phyloP scores from a whole-genome alignment of 2,113 vertebrate genomes.

The Bujurquina vittata region DNA sequence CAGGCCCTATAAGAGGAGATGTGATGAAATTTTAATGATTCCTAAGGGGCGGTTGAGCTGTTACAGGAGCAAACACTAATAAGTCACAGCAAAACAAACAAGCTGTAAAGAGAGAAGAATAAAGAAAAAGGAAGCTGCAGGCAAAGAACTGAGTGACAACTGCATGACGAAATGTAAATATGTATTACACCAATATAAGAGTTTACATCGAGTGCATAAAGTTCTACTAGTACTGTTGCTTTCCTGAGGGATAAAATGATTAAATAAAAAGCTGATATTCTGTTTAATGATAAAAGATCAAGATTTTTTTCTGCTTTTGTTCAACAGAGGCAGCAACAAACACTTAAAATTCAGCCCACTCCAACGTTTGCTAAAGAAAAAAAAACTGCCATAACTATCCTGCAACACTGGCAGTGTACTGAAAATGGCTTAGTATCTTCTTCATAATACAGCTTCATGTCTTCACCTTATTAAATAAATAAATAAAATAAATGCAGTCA shows the following conservation, averaged over 20 bases:
- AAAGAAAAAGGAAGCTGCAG: neutral
- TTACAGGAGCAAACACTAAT: constrained; percentile 50
- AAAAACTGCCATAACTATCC: neutral
- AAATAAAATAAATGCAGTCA: too few species aligned
- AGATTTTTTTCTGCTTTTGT: neutral
- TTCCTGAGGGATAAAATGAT: neutral
- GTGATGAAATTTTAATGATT: constrained; percentile 54
- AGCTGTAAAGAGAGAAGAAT: neutral
- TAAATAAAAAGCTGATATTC: neutral
- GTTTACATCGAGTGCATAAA: constrained; percentile 1
- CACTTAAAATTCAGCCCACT: neutral
- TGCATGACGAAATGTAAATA: neutral
- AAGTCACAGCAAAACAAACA: constrained; percentile 52
- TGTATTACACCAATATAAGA: neutral
- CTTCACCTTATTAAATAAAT: too few species aligned
- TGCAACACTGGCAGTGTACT: neutral
- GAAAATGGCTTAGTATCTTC: neutral
- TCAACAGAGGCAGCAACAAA: neutral
- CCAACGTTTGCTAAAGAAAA: neutral
- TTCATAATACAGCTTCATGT: too few species aligned
- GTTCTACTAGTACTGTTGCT: neutral
- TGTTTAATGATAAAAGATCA: neutral
- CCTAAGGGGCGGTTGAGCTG: constrained; percentile 33
- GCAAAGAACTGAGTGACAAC: neutral
- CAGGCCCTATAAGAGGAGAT: constrained; percentile 20